phyloP scores from a whole-genome alignment of 2,113 vertebrate species.

The Mormyrus iriodes region DNA sequence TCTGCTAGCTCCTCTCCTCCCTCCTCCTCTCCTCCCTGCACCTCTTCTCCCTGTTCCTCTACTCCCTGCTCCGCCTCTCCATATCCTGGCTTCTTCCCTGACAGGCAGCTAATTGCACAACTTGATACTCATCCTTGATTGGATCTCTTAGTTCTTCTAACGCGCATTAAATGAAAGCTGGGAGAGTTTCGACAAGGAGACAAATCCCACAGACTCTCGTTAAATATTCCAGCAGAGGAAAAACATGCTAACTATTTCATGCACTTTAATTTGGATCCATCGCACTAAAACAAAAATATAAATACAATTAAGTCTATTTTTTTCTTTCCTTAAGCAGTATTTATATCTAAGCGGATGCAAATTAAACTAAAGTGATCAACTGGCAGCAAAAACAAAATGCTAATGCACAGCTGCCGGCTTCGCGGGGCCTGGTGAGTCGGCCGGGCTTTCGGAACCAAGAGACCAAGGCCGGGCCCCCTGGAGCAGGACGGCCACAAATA shows the following conservation, averaged over 20 bases:
- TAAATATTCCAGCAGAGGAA: slow-evolving; percentile 14
- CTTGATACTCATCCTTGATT: slow-evolving; percentile 2
- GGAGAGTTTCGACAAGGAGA: background rate
- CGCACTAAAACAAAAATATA: background rate
- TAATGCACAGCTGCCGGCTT: background rate
- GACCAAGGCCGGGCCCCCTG: slow-evolving; percentile 10
- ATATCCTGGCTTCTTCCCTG: background rate
- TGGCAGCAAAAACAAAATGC: slow-evolving; percentile 2
- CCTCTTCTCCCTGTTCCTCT: background rate
- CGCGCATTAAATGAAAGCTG: slow-evolving; percentile 2
- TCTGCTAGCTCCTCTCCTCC: background rate
- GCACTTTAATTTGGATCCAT: slow-evolving; percentile 16
- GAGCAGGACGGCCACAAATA: slow-evolving; percentile 49
- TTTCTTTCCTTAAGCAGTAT: slow-evolving; percentile 5
- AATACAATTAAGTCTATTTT: slow-evolving; percentile 5
- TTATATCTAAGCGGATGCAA: slow-evolving; percentile 11
- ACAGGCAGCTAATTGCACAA: slow-evolving; percentile 6
- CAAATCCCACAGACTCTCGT: slow-evolving; percentile 15
- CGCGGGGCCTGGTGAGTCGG: background rate
- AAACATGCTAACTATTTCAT: background rate
- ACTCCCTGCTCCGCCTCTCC: background rate
- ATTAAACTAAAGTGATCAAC: slow-evolving; percentile 22
- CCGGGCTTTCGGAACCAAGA: background rate
- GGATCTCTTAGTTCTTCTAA: slow-evolving; percentile 14
- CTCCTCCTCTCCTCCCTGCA: background rate